Evolutionary conservation across 2,888 invertebrate species (phyloP).

Genomic region (Dichetophora obliterata): DNA sequence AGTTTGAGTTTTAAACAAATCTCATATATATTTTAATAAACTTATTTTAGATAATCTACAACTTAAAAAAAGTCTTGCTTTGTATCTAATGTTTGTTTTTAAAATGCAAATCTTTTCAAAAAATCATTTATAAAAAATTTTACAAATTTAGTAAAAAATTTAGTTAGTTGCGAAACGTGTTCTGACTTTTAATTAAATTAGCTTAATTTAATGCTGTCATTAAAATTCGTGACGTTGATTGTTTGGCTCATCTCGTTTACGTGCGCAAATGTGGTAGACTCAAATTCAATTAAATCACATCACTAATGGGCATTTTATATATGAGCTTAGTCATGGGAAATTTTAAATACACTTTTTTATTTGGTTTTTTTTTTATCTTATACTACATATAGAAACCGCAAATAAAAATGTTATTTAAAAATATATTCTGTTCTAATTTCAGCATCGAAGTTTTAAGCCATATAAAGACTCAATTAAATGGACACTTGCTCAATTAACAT

Average conservation of each 20-base stretch:
- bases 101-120: too few species aligned
- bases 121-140: too few species aligned
- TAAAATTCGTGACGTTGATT: slow-evolving; percentile 13
- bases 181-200: background rate
- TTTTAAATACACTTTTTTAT: background rate
- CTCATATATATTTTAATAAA: too few species aligned
- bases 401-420: background rate
- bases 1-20: too few species aligned
- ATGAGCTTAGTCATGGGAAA: slow-evolving; percentile 20
- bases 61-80: too few species aligned
- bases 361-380: background rate
- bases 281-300: background rate
- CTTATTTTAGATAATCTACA: too few species aligned
- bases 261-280: background rate
- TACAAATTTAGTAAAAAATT: too few species aligned
- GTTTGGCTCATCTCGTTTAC: background rate
- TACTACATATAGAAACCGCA: background rate
- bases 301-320: slow-evolving; percentile 2
- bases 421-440: slow-evolving; percentile 2
- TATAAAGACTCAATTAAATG: background rate
- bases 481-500: too few species aligned
- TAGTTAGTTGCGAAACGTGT: background rate
- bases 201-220: background rate
- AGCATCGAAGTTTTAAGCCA: background rate
- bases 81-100: too few species aligned